Evolutionary conservation across 1,140 invertebrate genomes (phyloP).

Genomic region (Drosophila ananassae): DNA sequence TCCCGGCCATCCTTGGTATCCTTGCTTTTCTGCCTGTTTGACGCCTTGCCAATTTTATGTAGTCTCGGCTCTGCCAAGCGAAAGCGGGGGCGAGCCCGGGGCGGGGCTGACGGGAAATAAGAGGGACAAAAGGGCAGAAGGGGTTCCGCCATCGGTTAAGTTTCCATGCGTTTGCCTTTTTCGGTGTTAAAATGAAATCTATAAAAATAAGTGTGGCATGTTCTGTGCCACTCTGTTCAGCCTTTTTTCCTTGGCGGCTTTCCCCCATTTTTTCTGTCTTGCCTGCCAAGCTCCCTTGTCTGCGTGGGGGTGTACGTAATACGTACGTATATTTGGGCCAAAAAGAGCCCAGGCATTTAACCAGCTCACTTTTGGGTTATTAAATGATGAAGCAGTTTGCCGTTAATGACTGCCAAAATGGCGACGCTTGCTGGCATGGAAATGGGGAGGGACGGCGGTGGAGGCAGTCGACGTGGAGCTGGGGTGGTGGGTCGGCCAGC

Average conservation of each 20-base stretch:
- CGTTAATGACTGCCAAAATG: conserved; percentile 82
- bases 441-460: conserved; percentile 11
- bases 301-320: conserved; percentile 14
- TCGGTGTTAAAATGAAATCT: conserved; percentile 83
- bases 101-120: background rate
- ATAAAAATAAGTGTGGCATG: conserved; percentile 83
- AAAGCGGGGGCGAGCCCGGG: conserved; percentile 40
- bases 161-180: conserved; percentile 80
- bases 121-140: background rate
- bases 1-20: conserved; percentile 3
- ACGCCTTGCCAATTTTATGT: conserved; percentile 82
- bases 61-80: conserved; percentile 69
- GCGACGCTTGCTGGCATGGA: conserved; percentile 55
- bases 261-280: conserved; percentile 8
- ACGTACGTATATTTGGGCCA: conserved; percentile 31
- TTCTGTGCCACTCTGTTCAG: conserved; percentile 66
- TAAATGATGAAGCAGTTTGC: conserved; percentile 83
- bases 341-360: conserved; percentile 69
- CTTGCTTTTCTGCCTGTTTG: conserved; percentile 57
- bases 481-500: conserved; percentile 40
- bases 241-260: conserved; percentile 18
- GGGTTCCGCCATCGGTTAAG: conserved; percentile 43
- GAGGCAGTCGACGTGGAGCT: conserved; percentile 3
- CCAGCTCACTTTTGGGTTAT: conserved; percentile 83
- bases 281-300: conserved; percentile 60